Evolutionary conservation across 2,113 vertebrate genomes (phyloP).

Genomic region (Epinephelus fuscoguttatus): DNA sequence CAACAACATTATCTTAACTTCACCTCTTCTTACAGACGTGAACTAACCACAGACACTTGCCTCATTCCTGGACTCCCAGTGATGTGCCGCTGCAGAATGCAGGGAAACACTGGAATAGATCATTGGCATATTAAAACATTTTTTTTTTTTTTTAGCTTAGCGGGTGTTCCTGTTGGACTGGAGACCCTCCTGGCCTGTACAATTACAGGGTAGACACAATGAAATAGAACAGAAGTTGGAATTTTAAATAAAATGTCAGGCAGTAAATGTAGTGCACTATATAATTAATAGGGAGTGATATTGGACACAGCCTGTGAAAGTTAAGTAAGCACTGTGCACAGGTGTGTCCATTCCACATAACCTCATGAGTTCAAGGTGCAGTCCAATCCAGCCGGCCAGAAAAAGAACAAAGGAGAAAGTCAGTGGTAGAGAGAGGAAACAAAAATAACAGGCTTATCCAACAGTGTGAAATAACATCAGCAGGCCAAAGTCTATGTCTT

Average conservation of each 20-base stretch:
- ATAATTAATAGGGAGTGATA: neutral
- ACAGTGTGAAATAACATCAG: neutral
- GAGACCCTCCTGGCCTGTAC: no score
- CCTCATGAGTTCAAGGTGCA: conserved; percentile 1
- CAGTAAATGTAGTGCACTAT: neutral
- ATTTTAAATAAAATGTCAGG: neutral
- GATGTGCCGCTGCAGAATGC: no score
- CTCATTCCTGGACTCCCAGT: no score
- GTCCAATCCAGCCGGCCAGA: neutral
- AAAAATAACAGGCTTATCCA: neutral
- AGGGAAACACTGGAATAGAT: no score
- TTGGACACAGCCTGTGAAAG: neutral
- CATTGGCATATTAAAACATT: no score
- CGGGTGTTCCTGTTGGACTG: no score
- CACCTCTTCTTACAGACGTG: no score
- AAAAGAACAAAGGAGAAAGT: neutral
- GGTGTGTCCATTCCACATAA: conserved; percentile 8
- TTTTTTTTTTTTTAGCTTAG: no score
- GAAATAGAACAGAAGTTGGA: neutral
- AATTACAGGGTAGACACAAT: no score
- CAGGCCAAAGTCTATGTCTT: neutral
- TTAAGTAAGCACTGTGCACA: neutral
- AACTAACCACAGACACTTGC: no score
- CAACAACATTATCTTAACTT: no score
- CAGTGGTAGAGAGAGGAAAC: neutral